Evolutionary conservation across 2,113 vertebrate genomes (phyloP).

Genomic region (Zosterops lateralis): DNA sequence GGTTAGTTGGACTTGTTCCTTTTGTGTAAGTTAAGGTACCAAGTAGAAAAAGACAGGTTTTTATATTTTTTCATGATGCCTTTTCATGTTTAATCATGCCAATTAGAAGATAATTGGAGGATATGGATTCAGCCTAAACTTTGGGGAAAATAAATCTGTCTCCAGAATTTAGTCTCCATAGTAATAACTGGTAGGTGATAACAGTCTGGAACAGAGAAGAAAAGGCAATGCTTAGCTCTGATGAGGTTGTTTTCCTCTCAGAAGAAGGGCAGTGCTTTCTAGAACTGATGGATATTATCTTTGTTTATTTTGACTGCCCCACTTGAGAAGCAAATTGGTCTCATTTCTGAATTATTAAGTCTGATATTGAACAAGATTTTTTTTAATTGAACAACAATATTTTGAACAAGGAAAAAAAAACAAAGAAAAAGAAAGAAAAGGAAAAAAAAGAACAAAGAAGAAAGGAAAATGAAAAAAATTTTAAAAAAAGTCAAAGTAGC

Average conservation of each 20-base stretch:
- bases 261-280: neutral
- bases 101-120: neutral
- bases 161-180: neutral
- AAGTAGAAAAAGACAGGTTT: neutral
- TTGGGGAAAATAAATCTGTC: neutral
- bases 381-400: neutral
- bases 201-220: neutral
- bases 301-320: neutral
- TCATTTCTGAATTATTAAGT: neutral
- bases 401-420: neutral
- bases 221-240: neutral
- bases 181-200: neutral
- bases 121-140: neutral
- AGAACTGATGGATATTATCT: neutral
- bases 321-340: neutral
- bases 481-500: neutral
- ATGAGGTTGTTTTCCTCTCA: neutral
- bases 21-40: neutral
- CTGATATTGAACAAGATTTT: too few species aligned
- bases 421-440: neutral
- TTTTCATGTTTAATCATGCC: neutral
- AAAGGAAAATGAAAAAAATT: neutral
- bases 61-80: neutral
- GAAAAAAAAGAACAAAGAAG: neutral
- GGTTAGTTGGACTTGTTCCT: neutral